Base-by-base conservation (phyloP, 1,140 invertebrate genomes). In the Colletes gigas region DNA sequence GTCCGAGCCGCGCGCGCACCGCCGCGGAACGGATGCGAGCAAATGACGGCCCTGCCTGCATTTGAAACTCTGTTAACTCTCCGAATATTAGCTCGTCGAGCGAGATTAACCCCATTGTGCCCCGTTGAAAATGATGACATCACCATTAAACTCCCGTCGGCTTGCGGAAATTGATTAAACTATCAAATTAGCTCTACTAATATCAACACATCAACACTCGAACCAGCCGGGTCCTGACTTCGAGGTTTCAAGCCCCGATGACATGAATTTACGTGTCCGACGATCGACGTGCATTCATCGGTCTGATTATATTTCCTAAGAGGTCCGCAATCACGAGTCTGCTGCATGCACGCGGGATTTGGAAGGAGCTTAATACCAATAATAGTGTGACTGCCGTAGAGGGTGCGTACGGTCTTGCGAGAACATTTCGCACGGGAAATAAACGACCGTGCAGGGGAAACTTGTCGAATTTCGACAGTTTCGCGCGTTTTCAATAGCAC, bases 171-270 rank as follows among this genome's bases (percentile, higher is more conserved):
- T 93, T 93, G 92, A 93, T 93, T 93, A 93, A 93, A 93, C 92
- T 93, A 93, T 93, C 92, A 93, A 92, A 93, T 93, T 93, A 93
- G 93, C 91, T 92, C 83, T 89, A 90, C 92, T 91, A 93, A 93
- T 93, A 93, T 92, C 88, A 90, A 91, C 89, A 90, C 91, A 90
- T 91, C 89, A 90, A 90, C 83, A 86, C 86, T 41, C 60, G 21
- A 63, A 63, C 30, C 30, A 15, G 15, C 14, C 71, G 54, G 68
- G 80, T 76, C 8, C 67, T 76, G 73, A 81, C 68, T 78, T 80
- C 84, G 81, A 73, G 81, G 72, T 82, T 82, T 85, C 81, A 75
- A 86, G 68, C 60, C 44, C 70, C 78, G 78, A 86, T 79, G 82
- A 84, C 86, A 54, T 84, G 85, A 87, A 87, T 87, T 87, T 84